Evolutionary conservation across 2,888 invertebrate species (phyloP), one percentile per base, ranked within the genome.

Genomic region (Mesorhabditis spiculigera): DNA sequence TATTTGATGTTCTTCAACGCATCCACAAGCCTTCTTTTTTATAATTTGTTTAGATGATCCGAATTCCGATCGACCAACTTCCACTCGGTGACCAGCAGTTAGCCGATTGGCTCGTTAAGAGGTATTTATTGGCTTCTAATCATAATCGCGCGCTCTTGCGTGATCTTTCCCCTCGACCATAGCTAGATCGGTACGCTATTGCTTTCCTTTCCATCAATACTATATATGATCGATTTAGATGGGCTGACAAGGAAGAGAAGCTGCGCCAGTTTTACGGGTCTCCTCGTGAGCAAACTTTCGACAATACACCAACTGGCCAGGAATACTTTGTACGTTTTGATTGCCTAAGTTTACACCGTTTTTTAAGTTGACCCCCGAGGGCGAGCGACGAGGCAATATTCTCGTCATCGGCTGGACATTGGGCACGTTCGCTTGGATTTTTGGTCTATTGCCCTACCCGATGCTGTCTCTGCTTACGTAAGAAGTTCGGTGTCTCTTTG

Each of bases 201-300:
- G 28, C 28, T 28, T 28, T 28, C 28, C 28, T 28, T 28, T 28
- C 28, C 28, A 28, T 28, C 28, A 28, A 28, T 28, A 50, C 8
- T 13, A 50, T 13, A 10, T 50, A 50, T 13, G n/a, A 13, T 50
- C 58, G 8, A 10, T 50, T 50, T 10, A 72, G 83, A 13, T 88
- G 88, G 88, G 75, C 45, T 16, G 81, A 85, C 69, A 88, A 88
- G 73, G 88, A 88, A 72, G 77, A 81, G 63, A 77, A 78, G n/a
- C 82, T 88, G 8, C 67, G 78, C 64, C 69, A 67, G 66, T 82
- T 72, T 43, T 50, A 50, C 58, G 58, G n/a, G 10, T 13, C 58
- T 50, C 58, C 58, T n/a, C 58, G 58, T n/a, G 58, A 50, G 8
- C 58, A 50, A 50, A 50, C 58, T 13, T 78, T 75, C 61, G 72